Percentiles rank a stretch among this genome's conserved stretches.
phyloP scores from a whole-genome alignment of 2,113 vertebrate genomes.

The Chinchilla lanigera region DNA sequence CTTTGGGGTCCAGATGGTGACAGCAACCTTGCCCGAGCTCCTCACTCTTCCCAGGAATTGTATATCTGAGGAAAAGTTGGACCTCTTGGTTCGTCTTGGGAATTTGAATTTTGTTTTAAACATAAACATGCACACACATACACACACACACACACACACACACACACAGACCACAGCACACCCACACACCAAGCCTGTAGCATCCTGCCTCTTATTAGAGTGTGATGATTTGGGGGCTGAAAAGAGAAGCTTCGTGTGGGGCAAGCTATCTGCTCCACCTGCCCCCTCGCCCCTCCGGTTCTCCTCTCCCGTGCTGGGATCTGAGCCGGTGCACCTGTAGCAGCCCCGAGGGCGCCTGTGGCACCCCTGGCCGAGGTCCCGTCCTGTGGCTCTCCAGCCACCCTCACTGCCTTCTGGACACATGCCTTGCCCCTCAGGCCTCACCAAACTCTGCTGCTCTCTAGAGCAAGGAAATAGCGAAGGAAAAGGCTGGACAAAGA shows the following conservation, averaged over 20 bases:
- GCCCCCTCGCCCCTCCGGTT: neutral
- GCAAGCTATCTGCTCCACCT: fast-evolving
- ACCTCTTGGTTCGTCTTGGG: conserved; percentile 33
- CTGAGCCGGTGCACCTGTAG: fast-evolving
- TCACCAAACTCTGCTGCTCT: neutral
- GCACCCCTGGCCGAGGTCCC: fast-evolving
- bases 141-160: neutral
- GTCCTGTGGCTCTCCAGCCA: fast-evolving
- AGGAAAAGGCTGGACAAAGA: neutral
- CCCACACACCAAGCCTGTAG: neutral
- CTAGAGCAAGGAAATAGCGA: neutral
- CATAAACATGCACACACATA: neutral
- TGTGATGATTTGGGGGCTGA: fast-evolving
- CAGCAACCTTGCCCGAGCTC: conserved; percentile 73
- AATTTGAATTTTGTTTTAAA: conserved; percentile 24
- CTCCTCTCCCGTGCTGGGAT: fast-evolving
- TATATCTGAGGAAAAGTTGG: conserved; percentile 76
- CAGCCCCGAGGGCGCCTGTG: fast-evolving
- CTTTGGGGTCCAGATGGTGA: conserved; percentile 83
- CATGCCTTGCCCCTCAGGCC: neutral
- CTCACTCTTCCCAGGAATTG: conserved; percentile 78
- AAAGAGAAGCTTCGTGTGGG: neutral
- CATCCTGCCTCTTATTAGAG: neutral
- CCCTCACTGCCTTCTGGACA: fast-evolving
- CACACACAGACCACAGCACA: neutral